Percentiles rank a stretch among this genome's conserved stretches.
Evolutionary conservation across 2,113 vertebrate genomes (phyloP).

Genomic region (Ameiurus melas): DNA sequence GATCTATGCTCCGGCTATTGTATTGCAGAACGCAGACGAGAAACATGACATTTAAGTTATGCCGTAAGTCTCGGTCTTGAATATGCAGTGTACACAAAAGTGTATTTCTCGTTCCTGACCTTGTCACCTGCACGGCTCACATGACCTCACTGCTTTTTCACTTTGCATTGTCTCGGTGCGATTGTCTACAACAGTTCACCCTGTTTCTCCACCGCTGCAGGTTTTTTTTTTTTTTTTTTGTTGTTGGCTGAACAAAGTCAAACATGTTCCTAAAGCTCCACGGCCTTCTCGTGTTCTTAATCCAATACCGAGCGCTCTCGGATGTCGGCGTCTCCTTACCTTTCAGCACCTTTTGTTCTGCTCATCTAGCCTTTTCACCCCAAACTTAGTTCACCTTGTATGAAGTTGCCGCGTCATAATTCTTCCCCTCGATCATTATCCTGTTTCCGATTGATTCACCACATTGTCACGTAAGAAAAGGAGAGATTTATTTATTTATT

Average conservation of each 20-base stretch:
- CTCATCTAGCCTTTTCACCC: slow-evolving; percentile 46
- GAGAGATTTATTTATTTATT: too few relatives aligned
- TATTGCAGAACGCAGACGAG: not conserved
- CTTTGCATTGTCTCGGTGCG: slow-evolving; percentile 32
- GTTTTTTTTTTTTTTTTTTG: not conserved
- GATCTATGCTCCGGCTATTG: not conserved
- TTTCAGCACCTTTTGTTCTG: slow-evolving; percentile 34
- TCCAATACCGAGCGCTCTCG: slow-evolving; percentile 42
- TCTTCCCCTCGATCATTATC: not conserved
- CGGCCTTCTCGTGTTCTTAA: slow-evolving; percentile 52
- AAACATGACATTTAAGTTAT: slow-evolving; percentile 6
- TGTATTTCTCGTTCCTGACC: slow-evolving; percentile 19
- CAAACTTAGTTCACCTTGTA: slow-evolving; percentile 4
- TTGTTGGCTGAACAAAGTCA: slow-evolving; percentile 48
- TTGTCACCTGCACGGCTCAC: slow-evolving; percentile 32
- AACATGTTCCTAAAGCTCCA: slow-evolving; percentile 48
- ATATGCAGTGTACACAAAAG: not conserved
- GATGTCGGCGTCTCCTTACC: slow-evolving; percentile 37
- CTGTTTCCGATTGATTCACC: not conserved
- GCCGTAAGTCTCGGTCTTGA: not conserved
- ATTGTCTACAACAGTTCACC: slow-evolving; percentile 10
- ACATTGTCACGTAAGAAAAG: slow-evolving; percentile 4
- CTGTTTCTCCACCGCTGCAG: not conserved
- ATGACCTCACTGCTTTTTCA: slow-evolving; percentile 43
- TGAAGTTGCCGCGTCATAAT: not conserved